phyloP scores from a whole-genome alignment of 2,888 invertebrate species.

The Cephus pulcher region DNA sequence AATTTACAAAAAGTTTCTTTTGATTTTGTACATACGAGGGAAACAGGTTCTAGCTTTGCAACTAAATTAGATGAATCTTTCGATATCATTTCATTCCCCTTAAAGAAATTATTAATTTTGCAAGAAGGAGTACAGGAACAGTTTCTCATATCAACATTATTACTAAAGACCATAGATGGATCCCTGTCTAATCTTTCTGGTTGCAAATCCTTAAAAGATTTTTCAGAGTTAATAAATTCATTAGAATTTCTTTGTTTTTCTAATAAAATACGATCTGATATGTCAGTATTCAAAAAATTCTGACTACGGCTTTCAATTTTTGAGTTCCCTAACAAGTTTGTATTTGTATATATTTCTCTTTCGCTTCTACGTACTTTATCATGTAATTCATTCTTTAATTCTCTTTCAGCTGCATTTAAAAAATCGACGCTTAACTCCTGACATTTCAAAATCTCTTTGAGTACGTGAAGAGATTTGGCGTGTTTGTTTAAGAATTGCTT shows the following conservation, averaged over 20 bases:
- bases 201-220: not conserved
- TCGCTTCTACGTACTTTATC: not conserved
- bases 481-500: not conserved
- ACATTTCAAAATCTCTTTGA: slow-evolving; percentile 1
- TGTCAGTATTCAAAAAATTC: not conserved
- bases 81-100: not conserved
- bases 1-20: not conserved
- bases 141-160: not conserved
- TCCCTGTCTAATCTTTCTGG: not conserved
- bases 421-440: not conserved
- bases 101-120: not conserved
- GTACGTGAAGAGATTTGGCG: not conserved
- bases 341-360: not conserved
- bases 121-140: not conserved
- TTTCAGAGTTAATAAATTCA: not conserved
- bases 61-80: not conserved
- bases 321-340: not conserved
- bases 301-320: not conserved
- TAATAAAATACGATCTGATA: not conserved
- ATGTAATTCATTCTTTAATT: not conserved
- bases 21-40: not conserved
- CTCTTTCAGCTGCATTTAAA: not conserved
- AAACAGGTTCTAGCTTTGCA: not conserved
- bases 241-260: not conserved
- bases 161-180: not conserved